Percentiles rank a stretch among this genome's conserved stretches.
Conservation (phyloP, 64 coral and sea anemone genomes). For the Montipora sp. region DNA sequence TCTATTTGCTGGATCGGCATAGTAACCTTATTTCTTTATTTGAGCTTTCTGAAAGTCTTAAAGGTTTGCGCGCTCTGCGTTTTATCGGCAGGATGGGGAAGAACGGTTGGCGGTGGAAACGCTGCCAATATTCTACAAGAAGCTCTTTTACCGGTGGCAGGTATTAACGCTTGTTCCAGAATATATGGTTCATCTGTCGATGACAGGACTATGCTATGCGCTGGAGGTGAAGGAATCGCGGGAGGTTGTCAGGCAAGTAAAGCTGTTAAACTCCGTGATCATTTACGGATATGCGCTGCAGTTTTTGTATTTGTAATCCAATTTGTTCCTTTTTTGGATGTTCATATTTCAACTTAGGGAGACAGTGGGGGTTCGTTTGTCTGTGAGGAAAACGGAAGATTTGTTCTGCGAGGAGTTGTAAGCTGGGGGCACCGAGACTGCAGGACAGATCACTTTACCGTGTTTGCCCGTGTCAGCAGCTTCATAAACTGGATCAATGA, state of each 20-base stretch:
- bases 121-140: constrained; percentile 60
- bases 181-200: constrained; percentile 44
- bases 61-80: background rate
- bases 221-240: constrained; percentile 22
- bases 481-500: constrained; percentile 61
- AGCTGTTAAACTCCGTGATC: background rate
- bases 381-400: constrained; percentile 61
- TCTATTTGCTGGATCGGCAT: no score
- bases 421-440: constrained; percentile 70
- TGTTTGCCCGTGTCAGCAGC: constrained; percentile 76
- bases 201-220: constrained; percentile 47
- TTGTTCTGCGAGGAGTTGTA: constrained; percentile 59
- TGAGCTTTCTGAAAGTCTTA: background rate
- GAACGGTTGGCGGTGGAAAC: constrained; percentile 40
- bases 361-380: constrained; percentile 82
- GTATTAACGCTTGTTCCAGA: background rate
- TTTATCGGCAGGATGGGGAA: constrained; percentile 55
- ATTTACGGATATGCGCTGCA: no score
- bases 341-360: background rate
- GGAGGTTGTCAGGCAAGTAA: constrained; percentile 62
- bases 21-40: no score
- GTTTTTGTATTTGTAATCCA: no score
- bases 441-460: constrained; percentile 61
- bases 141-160: constrained; percentile 33
- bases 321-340: no score